These are phyloP conservation scores for Gryllus bimaculatus DNA, from an alignment of 1,140 invertebrate species.

Conservation along the genomic window DNA sequence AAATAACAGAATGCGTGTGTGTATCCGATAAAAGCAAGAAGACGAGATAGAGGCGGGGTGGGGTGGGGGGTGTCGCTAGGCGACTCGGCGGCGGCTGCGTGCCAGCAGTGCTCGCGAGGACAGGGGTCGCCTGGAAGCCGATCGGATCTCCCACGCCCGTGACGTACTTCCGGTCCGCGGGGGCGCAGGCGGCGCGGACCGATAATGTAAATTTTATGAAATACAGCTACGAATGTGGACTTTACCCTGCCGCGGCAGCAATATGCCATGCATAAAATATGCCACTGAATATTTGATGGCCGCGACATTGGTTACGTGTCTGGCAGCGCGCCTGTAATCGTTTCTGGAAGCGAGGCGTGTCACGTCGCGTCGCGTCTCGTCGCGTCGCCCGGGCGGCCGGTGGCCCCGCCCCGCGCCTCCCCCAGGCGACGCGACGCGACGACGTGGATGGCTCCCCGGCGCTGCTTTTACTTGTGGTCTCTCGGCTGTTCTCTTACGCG, in stretches of 20 bases:
- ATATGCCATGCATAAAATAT: conserved; percentile 5
- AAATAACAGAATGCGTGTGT: neutral
- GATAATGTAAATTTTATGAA: conserved; percentile 6
- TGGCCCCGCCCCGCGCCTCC: too few species aligned
- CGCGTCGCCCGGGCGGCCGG: too few species aligned
- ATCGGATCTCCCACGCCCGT: neutral
- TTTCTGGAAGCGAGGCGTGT: neutral
- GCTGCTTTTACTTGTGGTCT: too few species aligned
- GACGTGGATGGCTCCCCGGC: too few species aligned
- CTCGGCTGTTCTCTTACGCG: too few species aligned
- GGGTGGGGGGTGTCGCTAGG: neutral
- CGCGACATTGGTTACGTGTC: conserved; percentile 2
- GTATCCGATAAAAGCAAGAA: neutral
- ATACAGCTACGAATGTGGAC: neutral
- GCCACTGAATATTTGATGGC: neutral
- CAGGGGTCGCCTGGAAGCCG: neutral
- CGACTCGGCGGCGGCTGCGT: neutral
- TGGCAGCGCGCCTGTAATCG: neutral
- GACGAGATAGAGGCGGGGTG: neutral
- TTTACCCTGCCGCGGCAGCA: neutral
- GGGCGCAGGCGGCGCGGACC: neutral
- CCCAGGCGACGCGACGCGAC: too few species aligned
- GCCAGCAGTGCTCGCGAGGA: neutral
- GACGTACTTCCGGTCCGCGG: neutral
- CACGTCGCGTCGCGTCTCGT: too few species aligned